phyloP scores from a whole-genome alignment of 1,140 invertebrate species.

The Triops longicaudatus region DNA sequence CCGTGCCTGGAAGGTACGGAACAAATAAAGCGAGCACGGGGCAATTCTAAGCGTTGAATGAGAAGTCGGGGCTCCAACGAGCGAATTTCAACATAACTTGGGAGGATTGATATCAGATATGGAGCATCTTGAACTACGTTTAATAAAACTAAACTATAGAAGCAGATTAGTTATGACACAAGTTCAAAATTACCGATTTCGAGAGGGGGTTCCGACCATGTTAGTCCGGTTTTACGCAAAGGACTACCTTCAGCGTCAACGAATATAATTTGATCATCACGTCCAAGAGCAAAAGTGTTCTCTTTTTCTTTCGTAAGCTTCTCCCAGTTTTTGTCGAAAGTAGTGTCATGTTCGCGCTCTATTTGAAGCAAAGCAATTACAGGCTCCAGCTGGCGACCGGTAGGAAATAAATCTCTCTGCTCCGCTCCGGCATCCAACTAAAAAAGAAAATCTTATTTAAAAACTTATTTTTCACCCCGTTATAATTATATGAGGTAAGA shows the following conservation, averaged over 20 bases:
- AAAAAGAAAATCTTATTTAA: neutral
- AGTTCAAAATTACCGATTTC: constrained; percentile 51
- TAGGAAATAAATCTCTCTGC: constrained; percentile 72
- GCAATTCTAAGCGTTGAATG: constrained; percentile 66
- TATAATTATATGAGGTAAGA: neutral
- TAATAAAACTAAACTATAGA: constrained; percentile 23
- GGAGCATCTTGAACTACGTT: constrained; percentile 79
- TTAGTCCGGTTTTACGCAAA: constrained; percentile 58
- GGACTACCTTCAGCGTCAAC: constrained; percentile 64
- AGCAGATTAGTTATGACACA: neutral
- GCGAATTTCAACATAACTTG: constrained; percentile 70
- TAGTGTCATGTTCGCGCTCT: neutral
- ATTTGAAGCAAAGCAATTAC: constrained; percentile 59
- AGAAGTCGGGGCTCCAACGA: constrained; percentile 60
- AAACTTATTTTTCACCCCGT: constrained; percentile 25
- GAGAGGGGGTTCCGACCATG: constrained; percentile 72
- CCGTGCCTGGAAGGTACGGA: constrained; percentile 48
- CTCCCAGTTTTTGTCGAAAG: neutral
- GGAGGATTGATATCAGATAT: constrained; percentile 72
- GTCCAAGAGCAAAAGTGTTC: constrained; percentile 62
- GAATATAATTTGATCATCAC: constrained; percentile 75
- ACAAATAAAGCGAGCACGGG: constrained; percentile 46
- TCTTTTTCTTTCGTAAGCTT: constrained; percentile 37
- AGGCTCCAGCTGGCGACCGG: constrained; percentile 73
- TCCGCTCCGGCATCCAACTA: constrained; percentile 44